Evolutionary conservation across 2,113 vertebrate genomes (phyloP), one percentile per base, ranked within the genome.

Genomic region (Melanostigma gelatinosum): DNA sequence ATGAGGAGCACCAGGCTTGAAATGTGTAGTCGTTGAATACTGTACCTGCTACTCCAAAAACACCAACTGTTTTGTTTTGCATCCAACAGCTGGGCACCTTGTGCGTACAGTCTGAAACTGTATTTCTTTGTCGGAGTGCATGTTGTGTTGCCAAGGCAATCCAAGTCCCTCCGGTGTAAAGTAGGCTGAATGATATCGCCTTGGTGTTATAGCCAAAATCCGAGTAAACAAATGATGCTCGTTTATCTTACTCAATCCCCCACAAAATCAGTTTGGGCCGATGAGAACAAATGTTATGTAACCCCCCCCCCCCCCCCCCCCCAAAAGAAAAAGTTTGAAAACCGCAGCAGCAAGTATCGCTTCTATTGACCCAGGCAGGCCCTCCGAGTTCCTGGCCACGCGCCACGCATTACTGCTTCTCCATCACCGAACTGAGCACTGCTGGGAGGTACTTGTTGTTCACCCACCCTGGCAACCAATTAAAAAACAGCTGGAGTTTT

Each of bases 401-500:
- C 76, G 91, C 88, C 87, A 88, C 32, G 71, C 78, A 84, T 90
- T 87, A 89, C 83, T 77, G 80, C 86, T 74, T 84, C 88, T 88
- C 86, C 88, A 85, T 91, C 88, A 88, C 85, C 32, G 38, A 84
- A 55, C 83, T 80, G 84, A 88, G 75, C 79, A 61, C 91, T 86
- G 85, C 84, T 79, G 88, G 90, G 89, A 91, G 80, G 81, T 90
- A 73, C 88, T 91, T 84, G 91, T 88, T 92, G 92, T 92, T 91
- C 88, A 88, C 75, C 84, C 86, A 85, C 72, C 89, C 89, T 75
- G 78, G 87, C 81, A 89, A 72, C 84, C 93, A 92, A 92, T 92
- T 91, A 92, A 90, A 89, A 89, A 91, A 88, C 92, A 92, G 93
- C 88, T 94, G 92, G 92, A 91, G 84, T 94, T 91, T 87, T 84